Conservation (phyloP, 2,113 vertebrate genomes). For the Pteropus alecto region DNA sequence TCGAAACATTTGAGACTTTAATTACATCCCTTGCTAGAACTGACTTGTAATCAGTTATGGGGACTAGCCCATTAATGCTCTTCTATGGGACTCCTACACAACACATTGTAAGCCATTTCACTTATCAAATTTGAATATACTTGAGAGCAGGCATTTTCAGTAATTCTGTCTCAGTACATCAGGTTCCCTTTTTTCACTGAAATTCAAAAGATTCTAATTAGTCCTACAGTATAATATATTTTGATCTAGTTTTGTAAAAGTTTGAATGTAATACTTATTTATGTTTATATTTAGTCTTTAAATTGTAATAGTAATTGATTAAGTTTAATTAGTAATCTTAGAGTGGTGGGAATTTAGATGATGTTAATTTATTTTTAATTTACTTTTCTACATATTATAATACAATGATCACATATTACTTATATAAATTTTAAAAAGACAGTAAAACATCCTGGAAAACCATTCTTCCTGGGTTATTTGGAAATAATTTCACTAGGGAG, state of each 20-base stretch:
- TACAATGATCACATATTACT: not conserved
- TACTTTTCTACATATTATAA: not conserved
- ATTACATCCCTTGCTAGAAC: slow-evolving; percentile 61
- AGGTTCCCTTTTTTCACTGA: not conserved
- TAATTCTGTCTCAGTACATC: slow-evolving; percentile 22
- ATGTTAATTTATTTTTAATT: not conserved
- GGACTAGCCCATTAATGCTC: slow-evolving; percentile 45
- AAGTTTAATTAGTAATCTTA: not conserved
- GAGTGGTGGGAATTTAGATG: not conserved
- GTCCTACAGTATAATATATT: not conserved
- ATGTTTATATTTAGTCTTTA: not conserved
- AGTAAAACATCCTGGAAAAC: not conserved
- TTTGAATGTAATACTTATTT: not conserved
- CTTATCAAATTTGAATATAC: slow-evolving; percentile 41
- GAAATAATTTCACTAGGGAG: not conserved
- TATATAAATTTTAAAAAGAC: not conserved
- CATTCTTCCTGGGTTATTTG: not conserved
- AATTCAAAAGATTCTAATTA: slow-evolving; percentile 21
- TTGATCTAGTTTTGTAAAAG: not conserved
- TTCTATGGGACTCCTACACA: slow-evolving; percentile 22
- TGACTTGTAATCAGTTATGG: slow-evolving; percentile 56
- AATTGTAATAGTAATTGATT: not conserved
- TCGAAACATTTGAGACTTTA: slow-evolving; percentile 72
- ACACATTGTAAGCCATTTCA: slow-evolving; percentile 24
- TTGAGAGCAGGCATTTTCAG: slow-evolving; percentile 28